Conservation (phyloP, 1,140 invertebrate genomes). For the Caenorhabditis inopinata region DNA sequence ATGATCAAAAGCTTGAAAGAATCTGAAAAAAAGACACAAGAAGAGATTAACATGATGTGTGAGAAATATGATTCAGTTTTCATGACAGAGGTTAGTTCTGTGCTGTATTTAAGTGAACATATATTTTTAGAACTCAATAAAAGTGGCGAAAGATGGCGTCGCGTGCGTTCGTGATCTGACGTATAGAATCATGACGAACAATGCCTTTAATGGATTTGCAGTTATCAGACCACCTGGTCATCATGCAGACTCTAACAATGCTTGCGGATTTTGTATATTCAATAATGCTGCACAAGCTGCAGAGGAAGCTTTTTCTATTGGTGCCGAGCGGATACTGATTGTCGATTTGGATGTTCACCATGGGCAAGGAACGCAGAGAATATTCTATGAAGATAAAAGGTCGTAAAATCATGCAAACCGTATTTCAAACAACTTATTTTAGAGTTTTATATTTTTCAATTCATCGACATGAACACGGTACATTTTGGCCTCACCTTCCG, state of each 20-base stretch:
- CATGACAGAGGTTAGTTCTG: slow-evolving; percentile 12
- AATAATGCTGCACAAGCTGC: slow-evolving; percentile 92
- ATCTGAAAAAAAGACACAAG: background rate
- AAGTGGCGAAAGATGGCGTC: slow-evolving; percentile 25
- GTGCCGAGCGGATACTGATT: slow-evolving; percentile 74
- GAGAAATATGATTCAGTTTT: slow-evolving; percentile 32
- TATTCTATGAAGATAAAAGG: slow-evolving; percentile 89
- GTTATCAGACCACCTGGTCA: slow-evolving; percentile 80
- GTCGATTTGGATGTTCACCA: slow-evolving; percentile 96
- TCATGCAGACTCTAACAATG: slow-evolving; percentile 86
- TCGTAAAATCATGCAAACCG: slow-evolving; percentile 66
- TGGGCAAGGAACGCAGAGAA: slow-evolving; percentile 87
- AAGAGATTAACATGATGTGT: slow-evolving; percentile 4
- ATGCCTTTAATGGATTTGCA: slow-evolving; percentile 40
- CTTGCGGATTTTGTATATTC: slow-evolving; percentile 94
- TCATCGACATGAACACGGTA: slow-evolving; percentile 87
- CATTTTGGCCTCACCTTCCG: slow-evolving; percentile 85
- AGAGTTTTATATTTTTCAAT: slow-evolving; percentile 95
- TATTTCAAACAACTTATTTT: slow-evolving; percentile 58
- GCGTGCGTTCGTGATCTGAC: slow-evolving; percentile 21
- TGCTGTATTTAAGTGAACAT: background rate
- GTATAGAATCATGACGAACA: background rate
- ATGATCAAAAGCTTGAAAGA: background rate
- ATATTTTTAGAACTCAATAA: slow-evolving; percentile 2
- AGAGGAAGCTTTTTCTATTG: slow-evolving; percentile 68